A percentile compares a stretch with the other conserved stretches of the same genome.
Evolutionary conservation across 2,797 vertebrate species (phyloP).

Genomic region (Eurystomus glaucurus): DNA sequence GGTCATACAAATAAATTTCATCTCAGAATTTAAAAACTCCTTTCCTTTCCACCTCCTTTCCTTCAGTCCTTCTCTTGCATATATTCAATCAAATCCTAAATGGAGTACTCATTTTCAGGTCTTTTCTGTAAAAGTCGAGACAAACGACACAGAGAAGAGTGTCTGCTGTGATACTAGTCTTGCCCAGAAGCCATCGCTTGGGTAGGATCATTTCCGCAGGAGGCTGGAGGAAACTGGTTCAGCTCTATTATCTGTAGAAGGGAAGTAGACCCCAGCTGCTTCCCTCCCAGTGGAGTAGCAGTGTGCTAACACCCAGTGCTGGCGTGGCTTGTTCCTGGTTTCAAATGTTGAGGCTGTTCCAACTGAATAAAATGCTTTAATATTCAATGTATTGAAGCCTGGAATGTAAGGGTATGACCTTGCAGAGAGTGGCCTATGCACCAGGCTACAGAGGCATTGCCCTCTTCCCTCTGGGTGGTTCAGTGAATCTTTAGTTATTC

Average conservation of each 20-base stretch:
- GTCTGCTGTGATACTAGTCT: background rate
- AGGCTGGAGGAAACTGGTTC: slow-evolving; percentile 21
- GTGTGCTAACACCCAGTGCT: background rate
- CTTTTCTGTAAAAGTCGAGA: background rate
- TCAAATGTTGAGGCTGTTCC: background rate
- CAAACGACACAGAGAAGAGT: background rate
- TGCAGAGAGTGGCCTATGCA: background rate
- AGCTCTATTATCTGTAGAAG: background rate
- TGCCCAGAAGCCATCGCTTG: background rate
- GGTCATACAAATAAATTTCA: background rate
- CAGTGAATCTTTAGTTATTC: background rate
- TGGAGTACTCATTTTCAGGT: background rate
- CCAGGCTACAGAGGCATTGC: background rate
- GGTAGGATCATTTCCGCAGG: background rate
- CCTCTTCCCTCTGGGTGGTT: background rate
- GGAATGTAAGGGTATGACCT: background rate
- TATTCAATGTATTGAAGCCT: background rate
- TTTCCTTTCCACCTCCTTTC: background rate
- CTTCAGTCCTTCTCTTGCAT: background rate
- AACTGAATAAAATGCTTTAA: background rate
- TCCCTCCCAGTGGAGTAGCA: background rate
- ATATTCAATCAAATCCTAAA: background rate
- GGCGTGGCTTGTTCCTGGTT: background rate
- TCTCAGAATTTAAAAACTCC: background rate
- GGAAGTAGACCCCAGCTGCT: background rate